These are phyloP conservation scores for Blera fallax DNA, from an alignment of 2,888 invertebrate species.

Conservation along the genomic window DNA sequence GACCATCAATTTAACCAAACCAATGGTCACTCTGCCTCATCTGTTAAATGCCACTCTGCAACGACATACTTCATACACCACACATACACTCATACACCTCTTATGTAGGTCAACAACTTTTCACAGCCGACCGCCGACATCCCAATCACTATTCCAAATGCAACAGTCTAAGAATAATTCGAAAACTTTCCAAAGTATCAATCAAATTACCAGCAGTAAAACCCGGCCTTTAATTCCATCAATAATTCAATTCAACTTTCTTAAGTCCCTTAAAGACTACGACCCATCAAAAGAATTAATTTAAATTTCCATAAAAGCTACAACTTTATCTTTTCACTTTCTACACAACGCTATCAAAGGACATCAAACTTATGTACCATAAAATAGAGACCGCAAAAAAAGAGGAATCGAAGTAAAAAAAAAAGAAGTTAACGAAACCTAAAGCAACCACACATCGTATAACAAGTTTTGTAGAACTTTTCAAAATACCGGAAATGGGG, in stretches of 20 bases:
- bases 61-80: too few species aligned
- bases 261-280: slow-evolving; percentile 35
- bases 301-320: slow-evolving; percentile 44
- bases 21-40: too few species aligned
- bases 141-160: background rate
- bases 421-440: background rate
- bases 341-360: slow-evolving; percentile 1
- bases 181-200: background rate
- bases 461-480: slow-evolving; percentile 49
- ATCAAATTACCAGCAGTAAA: background rate
- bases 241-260: slow-evolving; percentile 55
- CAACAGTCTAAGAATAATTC: background rate
- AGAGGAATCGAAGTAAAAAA: background rate
- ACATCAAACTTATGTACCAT: slow-evolving; percentile 51
- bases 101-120: too few species aligned
- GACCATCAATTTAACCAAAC: too few species aligned
- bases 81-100: too few species aligned
- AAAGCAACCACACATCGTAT: slow-evolving; percentile 42
- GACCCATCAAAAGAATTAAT: slow-evolving; percentile 51
- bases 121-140: too few species aligned
- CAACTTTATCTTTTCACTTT: slow-evolving; percentile 37
- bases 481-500: slow-evolving; percentile 43
- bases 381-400: slow-evolving; percentile 33
- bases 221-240: background rate
- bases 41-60: too few species aligned